Evolutionary conservation across 2,113 vertebrate genomes (phyloP).

Genomic region (Cheilinus undulatus): DNA sequence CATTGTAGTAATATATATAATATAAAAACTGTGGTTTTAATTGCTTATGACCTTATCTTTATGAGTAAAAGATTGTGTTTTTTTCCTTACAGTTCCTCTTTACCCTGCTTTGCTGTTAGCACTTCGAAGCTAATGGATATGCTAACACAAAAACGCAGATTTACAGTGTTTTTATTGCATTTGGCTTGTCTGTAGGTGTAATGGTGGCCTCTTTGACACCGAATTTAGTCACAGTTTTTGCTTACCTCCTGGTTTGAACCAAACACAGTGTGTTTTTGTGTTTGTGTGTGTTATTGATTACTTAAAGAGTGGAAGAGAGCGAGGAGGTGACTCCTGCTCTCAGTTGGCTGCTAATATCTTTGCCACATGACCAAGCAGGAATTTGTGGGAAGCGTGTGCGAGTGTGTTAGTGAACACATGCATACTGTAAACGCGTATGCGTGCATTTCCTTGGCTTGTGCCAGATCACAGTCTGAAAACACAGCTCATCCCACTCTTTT

Average conservation of each 20-base stretch:
- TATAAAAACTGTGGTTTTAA: too few species aligned
- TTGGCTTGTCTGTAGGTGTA: slow-evolving; percentile 10
- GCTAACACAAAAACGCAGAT: not conserved
- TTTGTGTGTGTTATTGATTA: slow-evolving; percentile 35
- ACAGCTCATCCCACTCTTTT: slow-evolving; percentile 21
- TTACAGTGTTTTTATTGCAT: not conserved
- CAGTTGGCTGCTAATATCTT: slow-evolving; percentile 36
- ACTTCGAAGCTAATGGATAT: not conserved
- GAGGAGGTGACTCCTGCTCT: slow-evolving; percentile 26
- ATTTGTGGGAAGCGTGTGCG: slow-evolving; percentile 40
- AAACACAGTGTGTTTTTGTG: slow-evolving; percentile 11
- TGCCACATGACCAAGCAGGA: slow-evolving; percentile 57
- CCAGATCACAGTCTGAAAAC: not conserved
- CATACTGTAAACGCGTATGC: not conserved
- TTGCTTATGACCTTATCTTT: too few species aligned
- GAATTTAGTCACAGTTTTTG: slow-evolving; percentile 9
- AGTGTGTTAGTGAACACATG: not conserved
- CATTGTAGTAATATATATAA: too few species aligned
- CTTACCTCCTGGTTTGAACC: not conserved
- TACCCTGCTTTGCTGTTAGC: not conserved
- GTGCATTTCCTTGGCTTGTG: not conserved
- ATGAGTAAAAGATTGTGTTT: not conserved
- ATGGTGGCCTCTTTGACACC: slow-evolving; percentile 17
- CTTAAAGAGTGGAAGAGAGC: slow-evolving; percentile 5
- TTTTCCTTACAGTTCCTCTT: not conserved